Evolutionary conservation across 2,888 invertebrate genomes (phyloP).

Genomic region (Drosophila prolongata): DNA sequence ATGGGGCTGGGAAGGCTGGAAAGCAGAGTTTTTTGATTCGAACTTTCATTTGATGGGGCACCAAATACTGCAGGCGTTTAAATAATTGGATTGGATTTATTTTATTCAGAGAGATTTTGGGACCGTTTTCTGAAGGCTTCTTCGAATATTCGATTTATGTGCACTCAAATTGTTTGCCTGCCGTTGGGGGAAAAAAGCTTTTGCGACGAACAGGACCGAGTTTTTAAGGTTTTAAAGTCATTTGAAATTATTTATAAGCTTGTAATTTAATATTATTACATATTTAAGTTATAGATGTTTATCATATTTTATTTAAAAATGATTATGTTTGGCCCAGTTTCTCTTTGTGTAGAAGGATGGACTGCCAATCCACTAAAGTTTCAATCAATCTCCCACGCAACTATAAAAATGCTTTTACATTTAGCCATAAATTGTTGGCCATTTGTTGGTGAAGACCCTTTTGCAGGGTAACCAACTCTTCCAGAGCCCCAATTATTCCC

Average conservation of each 20-base stretch:
- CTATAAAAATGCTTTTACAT: slow-evolving; percentile 33
- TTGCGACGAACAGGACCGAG: too few relatives aligned
- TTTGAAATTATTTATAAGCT: too few relatives aligned
- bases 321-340: too few relatives aligned
- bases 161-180: too few relatives aligned
- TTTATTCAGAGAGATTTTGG: background rate
- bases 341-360: background rate
- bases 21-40: background rate
- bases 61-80: background rate
- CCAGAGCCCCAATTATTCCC: slow-evolving; percentile 25
- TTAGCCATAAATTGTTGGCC: slow-evolving; percentile 13
- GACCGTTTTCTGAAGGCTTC: background rate
- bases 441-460: slow-evolving; percentile 1
- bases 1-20: background rate
- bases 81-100: slow-evolving; percentile 6
- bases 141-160: background rate
- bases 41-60: background rate
- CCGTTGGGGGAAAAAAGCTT: too few relatives aligned
- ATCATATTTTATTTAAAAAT: too few relatives aligned
- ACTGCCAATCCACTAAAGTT: slow-evolving; percentile 1
- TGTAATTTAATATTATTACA: too few relatives aligned
- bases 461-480: slow-evolving; percentile 18
- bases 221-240: too few relatives aligned
- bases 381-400: slow-evolving; percentile 10
- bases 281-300: too few relatives aligned